Conservation (phyloP, 2,888 invertebrate genomes). For the Colletes collaris region DNA sequence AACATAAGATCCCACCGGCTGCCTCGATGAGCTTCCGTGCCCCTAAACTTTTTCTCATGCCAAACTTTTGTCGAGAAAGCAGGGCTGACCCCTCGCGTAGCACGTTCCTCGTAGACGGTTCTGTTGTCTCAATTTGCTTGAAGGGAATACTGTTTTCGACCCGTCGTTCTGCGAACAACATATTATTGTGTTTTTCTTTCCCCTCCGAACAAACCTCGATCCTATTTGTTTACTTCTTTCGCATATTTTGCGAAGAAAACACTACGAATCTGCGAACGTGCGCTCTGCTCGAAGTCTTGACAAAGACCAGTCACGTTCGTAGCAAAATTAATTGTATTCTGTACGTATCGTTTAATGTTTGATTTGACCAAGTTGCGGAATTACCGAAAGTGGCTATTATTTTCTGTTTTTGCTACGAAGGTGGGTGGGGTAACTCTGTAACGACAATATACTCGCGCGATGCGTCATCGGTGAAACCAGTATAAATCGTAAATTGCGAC, state of each 20-base stretch:
- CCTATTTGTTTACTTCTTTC: too few species aligned
- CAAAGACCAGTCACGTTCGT: too few species aligned
- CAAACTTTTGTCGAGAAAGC: constrained; percentile 44
- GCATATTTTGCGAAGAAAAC: too few species aligned
- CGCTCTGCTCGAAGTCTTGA: too few species aligned
- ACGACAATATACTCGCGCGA: not conserved
- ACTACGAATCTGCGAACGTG: too few species aligned
- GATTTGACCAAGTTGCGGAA: too few species aligned
- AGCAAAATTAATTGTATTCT: too few species aligned
- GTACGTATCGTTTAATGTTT: too few species aligned
- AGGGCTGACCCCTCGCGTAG: constrained; percentile 16
- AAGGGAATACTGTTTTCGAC: not conserved
- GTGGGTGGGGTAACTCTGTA: too few species aligned
- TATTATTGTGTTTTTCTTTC: not conserved
- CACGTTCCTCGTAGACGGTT: constrained; percentile 20
- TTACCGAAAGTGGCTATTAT: too few species aligned
- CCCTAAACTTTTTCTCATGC: constrained; percentile 53
- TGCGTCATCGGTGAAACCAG: not conserved
- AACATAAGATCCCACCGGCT: constrained; percentile 76
- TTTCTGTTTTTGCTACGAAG: too few species aligned
- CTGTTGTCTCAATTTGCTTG: constrained; percentile 26
- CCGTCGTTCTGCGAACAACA: not conserved
- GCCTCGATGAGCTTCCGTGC: constrained; percentile 51
- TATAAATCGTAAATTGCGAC: not conserved
- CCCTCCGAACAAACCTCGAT: too few species aligned